phyloP scores from a whole-genome alignment of 1,140 invertebrate genomes.

The Polypedilum vanderplanki region DNA sequence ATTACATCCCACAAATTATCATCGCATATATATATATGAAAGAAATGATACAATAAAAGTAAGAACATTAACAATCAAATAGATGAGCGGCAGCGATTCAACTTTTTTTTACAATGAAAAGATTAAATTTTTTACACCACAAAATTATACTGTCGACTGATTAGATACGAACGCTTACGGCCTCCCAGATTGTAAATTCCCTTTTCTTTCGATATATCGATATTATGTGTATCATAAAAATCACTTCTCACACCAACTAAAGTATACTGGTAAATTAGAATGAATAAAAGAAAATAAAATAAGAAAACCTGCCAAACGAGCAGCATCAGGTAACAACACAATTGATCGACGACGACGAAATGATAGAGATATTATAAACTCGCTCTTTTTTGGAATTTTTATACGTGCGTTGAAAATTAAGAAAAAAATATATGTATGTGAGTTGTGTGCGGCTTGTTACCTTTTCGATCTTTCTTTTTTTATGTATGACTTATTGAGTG shows the following conservation, averaged over 20 bases:
- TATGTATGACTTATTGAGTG: too few relatives aligned
- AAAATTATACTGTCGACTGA: conserved; percentile 10
- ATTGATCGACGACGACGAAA: background rate
- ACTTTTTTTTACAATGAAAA: background rate
- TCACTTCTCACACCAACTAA: background rate
- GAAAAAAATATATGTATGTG: too few relatives aligned
- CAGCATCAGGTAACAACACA: conserved; percentile 28
- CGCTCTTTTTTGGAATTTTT: background rate
- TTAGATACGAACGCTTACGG: conserved; percentile 11
- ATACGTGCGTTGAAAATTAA: conserved; percentile 27
- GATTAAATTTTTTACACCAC: conserved; percentile 19
- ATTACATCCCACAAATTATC: conserved; percentile 22
- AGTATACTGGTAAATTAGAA: background rate
- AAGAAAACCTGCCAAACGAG: conserved; percentile 21
- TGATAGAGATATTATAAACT: conserved; percentile 22
- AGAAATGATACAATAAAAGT: background rate
- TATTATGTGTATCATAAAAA: background rate
- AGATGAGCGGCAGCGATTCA: background rate
- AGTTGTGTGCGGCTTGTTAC: background rate
- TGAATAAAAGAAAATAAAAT: background rate
- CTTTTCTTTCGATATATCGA: background rate
- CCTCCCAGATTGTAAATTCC: background rate
- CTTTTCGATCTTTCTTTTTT: background rate
- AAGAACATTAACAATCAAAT: background rate
- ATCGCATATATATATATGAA: background rate